These are phyloP conservation scores for Eupithecia tripunctaria DNA, from an alignment of 2,888 invertebrate genomes.

Conservation along the genomic window DNA sequence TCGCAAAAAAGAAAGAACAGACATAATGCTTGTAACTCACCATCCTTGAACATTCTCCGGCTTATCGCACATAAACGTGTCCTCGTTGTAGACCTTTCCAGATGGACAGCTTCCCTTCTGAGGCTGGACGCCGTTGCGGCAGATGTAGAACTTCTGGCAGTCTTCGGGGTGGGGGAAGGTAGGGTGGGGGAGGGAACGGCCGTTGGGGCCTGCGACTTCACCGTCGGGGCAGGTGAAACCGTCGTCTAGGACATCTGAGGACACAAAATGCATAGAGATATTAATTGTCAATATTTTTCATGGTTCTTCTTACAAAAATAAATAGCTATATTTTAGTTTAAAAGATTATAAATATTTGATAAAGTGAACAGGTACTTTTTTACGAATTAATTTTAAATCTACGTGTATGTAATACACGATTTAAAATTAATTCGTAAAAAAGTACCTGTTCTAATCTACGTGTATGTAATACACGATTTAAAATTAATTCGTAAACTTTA, in stretches of 20 bases:
- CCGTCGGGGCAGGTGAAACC: constrained; percentile 91
- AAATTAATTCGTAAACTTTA: too few species aligned
- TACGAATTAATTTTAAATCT: too few species aligned
- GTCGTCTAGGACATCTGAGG: constrained; percentile 87
- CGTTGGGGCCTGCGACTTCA: constrained; percentile 87
- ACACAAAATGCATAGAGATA: constrained; percentile 24
- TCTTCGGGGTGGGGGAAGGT: constrained; percentile 91
- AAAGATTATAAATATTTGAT: too few species aligned
- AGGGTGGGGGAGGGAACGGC: constrained; percentile 89
- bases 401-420: too few species aligned
- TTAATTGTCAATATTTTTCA: not conserved
- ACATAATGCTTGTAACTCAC: constrained; percentile 66
- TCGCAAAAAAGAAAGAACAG: not conserved
- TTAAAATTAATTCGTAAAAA: too few species aligned
- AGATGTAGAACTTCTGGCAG: constrained; percentile 93
- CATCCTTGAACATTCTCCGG: constrained; percentile 91
- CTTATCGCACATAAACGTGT: constrained; percentile 90
- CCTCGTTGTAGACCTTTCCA: constrained; percentile 91
- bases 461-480: too few species aligned
- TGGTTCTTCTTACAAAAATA: not conserved
- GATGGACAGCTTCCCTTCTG: constrained; percentile 90
- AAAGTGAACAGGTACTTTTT: too few species aligned
- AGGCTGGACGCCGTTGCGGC: constrained; percentile 90
- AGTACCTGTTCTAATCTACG: too few species aligned
- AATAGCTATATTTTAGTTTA: too few species aligned